Base-by-base conservation (phyloP, 2,888 invertebrate genomes). In the Phragmatobia fuliginosa region DNA sequence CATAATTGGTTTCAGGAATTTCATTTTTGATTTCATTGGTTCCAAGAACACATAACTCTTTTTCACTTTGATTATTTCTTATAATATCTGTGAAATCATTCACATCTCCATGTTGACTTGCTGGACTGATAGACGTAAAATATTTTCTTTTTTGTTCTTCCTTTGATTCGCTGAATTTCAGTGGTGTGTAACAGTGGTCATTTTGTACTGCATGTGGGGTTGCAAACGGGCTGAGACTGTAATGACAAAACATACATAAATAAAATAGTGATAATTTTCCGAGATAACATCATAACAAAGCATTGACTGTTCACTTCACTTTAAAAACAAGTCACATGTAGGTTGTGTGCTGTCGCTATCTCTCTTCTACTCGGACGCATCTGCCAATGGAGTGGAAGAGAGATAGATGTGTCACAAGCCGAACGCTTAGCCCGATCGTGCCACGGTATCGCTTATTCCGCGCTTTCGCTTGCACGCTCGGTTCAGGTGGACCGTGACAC, bases 211-310 rank as follows among this genome's bases (percentile, higher is more conserved):
- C 84, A 1, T 76, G 87, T 10, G 93, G 90, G 18, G 93, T 92
- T 21, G 90, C 87, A 65, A 91, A 93, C 68, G 90, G 90, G 68
- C 91, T 92, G 78, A 92, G 90, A 82, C 94, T 94, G 74, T 33
- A 63, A 59, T 33, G 16, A 61, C 25, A 36, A 36, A n/a, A n/a
- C n/a, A n/a, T n/a, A n/a, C n/a, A n/a, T n/a, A n/a, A n/a, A n/a
- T n/a, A n/a, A 10, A 63, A 32, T 28, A 45, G 28, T 11, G 21
- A 49, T 6, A 32, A 25, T 41, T 38, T 16, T 32, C n/a, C n/a
- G n/a, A n/a, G n/a, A n/a, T n/a, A n/a, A n/a, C n/a, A n/a, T n/a
- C n/a, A n/a, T n/a, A n/a, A n/a, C n/a, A n/a, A n/a, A n/a, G n/a
- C n/a, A n/a, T n/a, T n/a, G n/a, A n/a, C n/a, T n/a, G n/a, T n/a